A percentile compares a stretch with the other conserved stretches of the same genome.
Evolutionary conservation across 2,113 vertebrate genomes (phyloP).

Genomic region (Lichenostomus cassidix): DNA sequence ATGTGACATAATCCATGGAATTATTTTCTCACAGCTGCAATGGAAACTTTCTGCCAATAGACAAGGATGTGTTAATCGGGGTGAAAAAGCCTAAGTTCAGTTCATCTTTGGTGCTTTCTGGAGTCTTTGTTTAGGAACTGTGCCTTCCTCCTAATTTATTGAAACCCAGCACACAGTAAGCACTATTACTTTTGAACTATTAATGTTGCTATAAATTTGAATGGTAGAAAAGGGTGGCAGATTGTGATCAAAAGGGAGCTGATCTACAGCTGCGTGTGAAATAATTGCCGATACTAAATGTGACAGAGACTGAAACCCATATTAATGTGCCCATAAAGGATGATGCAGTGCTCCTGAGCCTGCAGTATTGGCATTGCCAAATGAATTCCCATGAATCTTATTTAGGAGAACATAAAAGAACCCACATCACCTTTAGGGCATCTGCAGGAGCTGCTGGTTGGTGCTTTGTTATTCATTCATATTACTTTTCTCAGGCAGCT

Average conservation of each 20-base stretch:
- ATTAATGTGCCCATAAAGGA: conserved; percentile 54
- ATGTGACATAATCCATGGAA: conserved; percentile 48
- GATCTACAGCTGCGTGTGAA: conserved; percentile 46
- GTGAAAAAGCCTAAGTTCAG: conserved; percentile 38
- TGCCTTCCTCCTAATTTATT: conserved; percentile 62
- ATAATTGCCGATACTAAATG: conserved; percentile 36
- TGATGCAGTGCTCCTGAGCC: conserved; percentile 46
- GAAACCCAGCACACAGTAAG: conserved; percentile 27
- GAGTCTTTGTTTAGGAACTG: conserved; percentile 15
- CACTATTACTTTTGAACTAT: conserved; percentile 53
- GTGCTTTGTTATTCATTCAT: not conserved
- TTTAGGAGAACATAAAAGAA: conserved; percentile 53
- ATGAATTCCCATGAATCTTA: conserved; percentile 26
- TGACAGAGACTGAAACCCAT: conserved; percentile 28
- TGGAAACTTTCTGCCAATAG: conserved; percentile 64
- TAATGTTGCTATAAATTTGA: conserved; percentile 39
- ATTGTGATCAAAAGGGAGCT: conserved; percentile 55
- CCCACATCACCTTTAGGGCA: not conserved
- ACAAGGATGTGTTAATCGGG: not conserved
- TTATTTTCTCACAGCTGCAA: conserved; percentile 50
- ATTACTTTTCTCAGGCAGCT: not conserved
- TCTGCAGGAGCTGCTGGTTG: not conserved
- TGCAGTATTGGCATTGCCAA: not conserved
- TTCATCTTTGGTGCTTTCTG: conserved; percentile 41
- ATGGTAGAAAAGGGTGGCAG: conserved; percentile 46